Percentiles rank a stretch among this genome's conserved stretches.
Conservation (phyloP, 1,140 invertebrate genomes). For the Scylla paramamosain region DNA sequence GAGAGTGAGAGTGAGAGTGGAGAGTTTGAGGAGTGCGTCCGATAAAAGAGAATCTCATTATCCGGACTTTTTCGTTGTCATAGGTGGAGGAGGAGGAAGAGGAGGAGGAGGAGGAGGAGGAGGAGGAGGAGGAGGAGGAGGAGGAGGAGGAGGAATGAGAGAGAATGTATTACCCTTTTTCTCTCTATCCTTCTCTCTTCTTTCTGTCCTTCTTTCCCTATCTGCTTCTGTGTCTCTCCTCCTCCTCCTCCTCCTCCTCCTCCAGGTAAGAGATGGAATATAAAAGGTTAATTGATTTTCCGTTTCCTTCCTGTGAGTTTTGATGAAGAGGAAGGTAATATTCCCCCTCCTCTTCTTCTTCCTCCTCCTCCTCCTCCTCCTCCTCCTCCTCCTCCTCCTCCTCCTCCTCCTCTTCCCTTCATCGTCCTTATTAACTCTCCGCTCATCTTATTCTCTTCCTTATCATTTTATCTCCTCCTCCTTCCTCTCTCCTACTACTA, state of each 20-base stretch:
- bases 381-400: background rate
- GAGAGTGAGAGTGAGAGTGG: background rate
- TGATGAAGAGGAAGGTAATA: slow-evolving; percentile 3
- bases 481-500: background rate
- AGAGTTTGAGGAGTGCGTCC: background rate
- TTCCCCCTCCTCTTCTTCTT: background rate
- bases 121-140: slow-evolving; percentile 1
- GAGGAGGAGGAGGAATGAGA: background rate
- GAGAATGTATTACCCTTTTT: background rate
- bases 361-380: background rate
- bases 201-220: background rate
- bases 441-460: background rate
- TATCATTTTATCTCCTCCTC: too few relatives aligned
- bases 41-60: slow-evolving; percentile 2
- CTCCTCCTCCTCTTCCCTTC: too few relatives aligned
- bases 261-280: background rate
- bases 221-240: background rate
- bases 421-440: background rate
- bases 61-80: slow-evolving; percentile 1
- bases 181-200: background rate
- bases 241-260: background rate
- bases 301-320: background rate
- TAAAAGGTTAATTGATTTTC: background rate
- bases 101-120: background rate
- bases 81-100: background rate